These are phyloP conservation scores for Echinops telfairi DNA, from an alignment of 2,113 vertebrate genomes.

Conservation along the genomic window DNA sequence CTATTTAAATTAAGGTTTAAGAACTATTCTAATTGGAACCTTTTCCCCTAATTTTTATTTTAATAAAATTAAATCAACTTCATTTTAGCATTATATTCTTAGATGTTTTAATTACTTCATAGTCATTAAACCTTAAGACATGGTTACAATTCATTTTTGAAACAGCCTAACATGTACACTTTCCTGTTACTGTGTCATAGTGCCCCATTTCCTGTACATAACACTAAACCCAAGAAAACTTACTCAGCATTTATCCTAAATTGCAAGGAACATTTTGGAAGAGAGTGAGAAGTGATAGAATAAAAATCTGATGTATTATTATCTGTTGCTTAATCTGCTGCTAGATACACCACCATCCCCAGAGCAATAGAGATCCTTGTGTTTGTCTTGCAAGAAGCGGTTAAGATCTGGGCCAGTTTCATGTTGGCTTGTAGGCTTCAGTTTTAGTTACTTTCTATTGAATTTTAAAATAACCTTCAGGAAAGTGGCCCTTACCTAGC, in stretches of 20 bases:
- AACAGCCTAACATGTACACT: neutral
- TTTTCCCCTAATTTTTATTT: constrained; percentile 49
- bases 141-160: constrained; percentile 25
- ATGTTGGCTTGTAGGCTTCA: neutral
- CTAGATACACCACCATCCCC: neutral
- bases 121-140: neutral
- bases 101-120: constrained; percentile 43
- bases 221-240: neutral
- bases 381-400: neutral
- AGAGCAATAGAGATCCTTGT: neutral
- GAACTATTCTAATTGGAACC: constrained; percentile 5
- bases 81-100: constrained; percentile 4
- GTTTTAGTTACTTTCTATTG: constrained; percentile 37
- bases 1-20: constrained; percentile 23
- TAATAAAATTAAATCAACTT: constrained; percentile 42
- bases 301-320: constrained; percentile 6
- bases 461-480: constrained; percentile 66
- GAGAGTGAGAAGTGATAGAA: constrained; percentile 3
- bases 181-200: constrained; percentile 27
- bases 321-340: neutral
- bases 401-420: constrained; percentile 40
- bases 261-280: neutral
- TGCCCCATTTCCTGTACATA: constrained; percentile 19
- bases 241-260: neutral
- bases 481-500: neutral